Evolutionary conservation across 2,888 invertebrate species (phyloP).

Genomic region (Drepanosiphum platanoidis): DNA sequence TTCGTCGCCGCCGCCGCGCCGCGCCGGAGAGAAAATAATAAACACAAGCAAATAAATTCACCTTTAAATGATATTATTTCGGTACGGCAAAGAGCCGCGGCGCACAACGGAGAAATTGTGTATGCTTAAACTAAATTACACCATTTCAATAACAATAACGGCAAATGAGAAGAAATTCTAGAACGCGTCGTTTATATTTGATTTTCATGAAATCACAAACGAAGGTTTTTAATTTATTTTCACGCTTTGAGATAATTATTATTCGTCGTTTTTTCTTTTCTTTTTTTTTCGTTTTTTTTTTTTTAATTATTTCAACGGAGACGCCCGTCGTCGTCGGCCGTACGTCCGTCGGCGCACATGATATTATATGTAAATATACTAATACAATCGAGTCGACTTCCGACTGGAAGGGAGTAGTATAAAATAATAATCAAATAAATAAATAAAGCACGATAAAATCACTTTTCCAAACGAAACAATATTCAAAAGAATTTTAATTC

Average conservation of each 20-base stretch:
- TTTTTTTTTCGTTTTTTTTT: too few relatives aligned
- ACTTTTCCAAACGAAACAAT: too few relatives aligned
- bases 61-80: neutral
- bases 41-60: neutral
- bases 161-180: neutral
- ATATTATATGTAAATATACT: too few relatives aligned
- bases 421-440: too few relatives aligned
- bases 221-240: neutral
- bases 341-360: too few relatives aligned
- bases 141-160: neutral
- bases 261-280: neutral
- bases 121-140: neutral
- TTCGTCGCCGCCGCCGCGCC: too few relatives aligned
- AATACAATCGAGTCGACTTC: too few relatives aligned
- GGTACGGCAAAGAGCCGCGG: neutral
- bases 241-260: neutral
- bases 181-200: neutral
- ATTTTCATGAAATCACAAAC: neutral
- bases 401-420: too few relatives aligned
- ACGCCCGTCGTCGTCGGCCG: too few relatives aligned
- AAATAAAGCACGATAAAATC: too few relatives aligned
- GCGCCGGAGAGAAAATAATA: constrained; percentile 11
- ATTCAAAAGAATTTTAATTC: too few relatives aligned
- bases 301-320: too few relatives aligned
- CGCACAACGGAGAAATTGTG: neutral